Evolutionary conservation across 1,140 invertebrate species (phyloP).

Genomic region (Panonychus citri): DNA sequence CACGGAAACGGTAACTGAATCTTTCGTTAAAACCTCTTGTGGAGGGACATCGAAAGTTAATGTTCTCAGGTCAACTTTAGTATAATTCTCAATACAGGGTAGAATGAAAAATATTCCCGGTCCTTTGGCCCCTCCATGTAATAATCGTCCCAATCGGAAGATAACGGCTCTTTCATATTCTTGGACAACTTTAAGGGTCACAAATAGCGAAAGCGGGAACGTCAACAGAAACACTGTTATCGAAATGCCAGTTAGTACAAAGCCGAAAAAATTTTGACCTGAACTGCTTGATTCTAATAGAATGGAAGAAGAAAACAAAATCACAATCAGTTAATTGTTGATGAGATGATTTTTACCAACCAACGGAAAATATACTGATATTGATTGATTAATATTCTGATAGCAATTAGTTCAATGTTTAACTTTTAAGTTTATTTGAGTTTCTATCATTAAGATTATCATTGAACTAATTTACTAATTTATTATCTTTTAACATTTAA

Average conservation of each 20-base stretch:
- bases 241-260: conserved; percentile 4
- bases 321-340: too few species aligned
- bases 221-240: conserved; percentile 13
- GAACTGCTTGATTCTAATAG: not conserved
- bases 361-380: too few species aligned
- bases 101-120: conserved; percentile 31
- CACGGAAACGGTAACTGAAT: conserved; percentile 74
- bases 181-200: conserved; percentile 23
- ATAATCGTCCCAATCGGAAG: conserved; percentile 12
- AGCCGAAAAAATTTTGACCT: not conserved
- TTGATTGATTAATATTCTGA: too few species aligned
- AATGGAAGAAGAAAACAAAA: not conserved
- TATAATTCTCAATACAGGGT: conserved; percentile 33
- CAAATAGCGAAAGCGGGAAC: conserved; percentile 17
- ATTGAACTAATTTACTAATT: too few species aligned
- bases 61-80: conserved; percentile 31
- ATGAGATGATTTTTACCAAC: too few species aligned
- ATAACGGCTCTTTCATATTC: conserved; percentile 19
- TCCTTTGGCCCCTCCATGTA: conserved; percentile 16
- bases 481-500: too few species aligned
- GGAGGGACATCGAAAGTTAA: conserved; percentile 36
- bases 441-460: too few species aligned
- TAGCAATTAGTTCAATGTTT: too few species aligned
- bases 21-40: conserved; percentile 57
- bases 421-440: too few species aligned